Percentiles rank a stretch among this genome's conserved stretches.
Evolutionary conservation across 2,797 vertebrate genomes (phyloP).

Genomic region (Lindbergichthys nudifrons): DNA sequence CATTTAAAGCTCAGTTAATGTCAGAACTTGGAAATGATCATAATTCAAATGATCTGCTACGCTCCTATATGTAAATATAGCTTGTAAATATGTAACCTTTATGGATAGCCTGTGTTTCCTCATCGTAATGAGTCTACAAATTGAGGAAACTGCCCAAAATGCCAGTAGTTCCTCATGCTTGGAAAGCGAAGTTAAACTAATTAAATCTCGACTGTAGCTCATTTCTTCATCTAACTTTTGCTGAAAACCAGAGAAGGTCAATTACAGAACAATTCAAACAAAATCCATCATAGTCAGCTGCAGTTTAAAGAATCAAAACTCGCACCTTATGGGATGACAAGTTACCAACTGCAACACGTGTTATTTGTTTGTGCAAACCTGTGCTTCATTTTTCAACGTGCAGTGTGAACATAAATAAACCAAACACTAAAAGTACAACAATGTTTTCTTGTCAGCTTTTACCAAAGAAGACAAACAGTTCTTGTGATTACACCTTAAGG

Average conservation of each 20-base stretch:
- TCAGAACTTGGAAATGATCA: not conserved
- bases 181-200: conserved; percentile 17
- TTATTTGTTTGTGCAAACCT: not conserved
- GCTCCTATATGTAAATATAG: not conserved
- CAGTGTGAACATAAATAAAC: conserved; percentile 25
- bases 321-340: conserved; percentile 22
- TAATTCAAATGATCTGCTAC: not conserved
- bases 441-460: conserved; percentile 23
- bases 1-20: not conserved
- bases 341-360: not conserved
- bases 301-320: not conserved
- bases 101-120: conserved; percentile 23
- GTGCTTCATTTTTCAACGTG: conserved; percentile 5
- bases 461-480: conserved; percentile 24
- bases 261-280: conserved; percentile 28
- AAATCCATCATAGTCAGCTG: conserved; percentile 15
- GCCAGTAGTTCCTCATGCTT: conserved; percentile 34
- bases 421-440: not conserved
- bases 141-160: conserved; percentile 25
- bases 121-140: conserved; percentile 37
- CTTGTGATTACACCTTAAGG: not conserved
- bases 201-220: conserved; percentile 36
- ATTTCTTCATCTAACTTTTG: not conserved
- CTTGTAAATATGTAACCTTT: conserved; percentile 6
- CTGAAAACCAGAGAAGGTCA: conserved; percentile 30